These are phyloP conservation scores for Callopanchax toddi DNA, from an alignment of 2,113 vertebrate species.

Conservation along the genomic window DNA sequence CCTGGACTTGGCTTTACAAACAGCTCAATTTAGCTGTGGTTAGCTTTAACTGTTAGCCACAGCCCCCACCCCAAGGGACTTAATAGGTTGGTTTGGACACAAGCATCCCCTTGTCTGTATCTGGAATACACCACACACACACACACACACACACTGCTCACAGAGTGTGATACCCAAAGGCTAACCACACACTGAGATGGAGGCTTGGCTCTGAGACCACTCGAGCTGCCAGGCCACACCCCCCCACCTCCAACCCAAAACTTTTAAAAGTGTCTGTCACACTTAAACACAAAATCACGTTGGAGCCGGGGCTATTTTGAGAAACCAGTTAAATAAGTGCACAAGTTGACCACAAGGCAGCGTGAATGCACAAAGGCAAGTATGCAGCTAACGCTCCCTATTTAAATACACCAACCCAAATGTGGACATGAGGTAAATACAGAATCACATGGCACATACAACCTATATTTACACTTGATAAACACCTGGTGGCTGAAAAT, in stretches of 20 bases:
- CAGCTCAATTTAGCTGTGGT: constrained; percentile 67
- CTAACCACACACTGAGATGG: constrained; percentile 68
- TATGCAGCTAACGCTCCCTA: constrained; percentile 25
- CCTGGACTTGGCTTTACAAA: constrained; percentile 45
- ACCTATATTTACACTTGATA: constrained; percentile 64
- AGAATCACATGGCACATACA: constrained; percentile 35
- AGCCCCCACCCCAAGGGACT: constrained; percentile 58
- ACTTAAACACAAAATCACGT: constrained; percentile 67
- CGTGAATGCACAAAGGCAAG: constrained; percentile 41
- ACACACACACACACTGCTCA: constrained; percentile 25
- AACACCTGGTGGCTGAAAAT: constrained; percentile 64
- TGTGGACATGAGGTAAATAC: constrained; percentile 26
- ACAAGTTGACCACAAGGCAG: constrained; percentile 23
- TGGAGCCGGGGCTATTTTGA: constrained; percentile 64
- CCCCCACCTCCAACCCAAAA: background rate
- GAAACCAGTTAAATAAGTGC: constrained; percentile 49
- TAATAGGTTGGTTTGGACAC: constrained; percentile 60
- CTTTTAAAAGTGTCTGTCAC: constrained; percentile 68
- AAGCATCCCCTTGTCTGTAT: constrained; percentile 67
- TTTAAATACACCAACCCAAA: constrained; percentile 48
- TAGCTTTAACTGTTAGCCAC: constrained; percentile 54
- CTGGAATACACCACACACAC: constrained; percentile 41
- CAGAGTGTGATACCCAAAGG: constrained; percentile 56
- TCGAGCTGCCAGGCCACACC: constrained; percentile 44
- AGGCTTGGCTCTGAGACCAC: constrained; percentile 59